Evolutionary conservation across 2,113 vertebrate genomes (phyloP).

Genomic region (Passer montanus): DNA sequence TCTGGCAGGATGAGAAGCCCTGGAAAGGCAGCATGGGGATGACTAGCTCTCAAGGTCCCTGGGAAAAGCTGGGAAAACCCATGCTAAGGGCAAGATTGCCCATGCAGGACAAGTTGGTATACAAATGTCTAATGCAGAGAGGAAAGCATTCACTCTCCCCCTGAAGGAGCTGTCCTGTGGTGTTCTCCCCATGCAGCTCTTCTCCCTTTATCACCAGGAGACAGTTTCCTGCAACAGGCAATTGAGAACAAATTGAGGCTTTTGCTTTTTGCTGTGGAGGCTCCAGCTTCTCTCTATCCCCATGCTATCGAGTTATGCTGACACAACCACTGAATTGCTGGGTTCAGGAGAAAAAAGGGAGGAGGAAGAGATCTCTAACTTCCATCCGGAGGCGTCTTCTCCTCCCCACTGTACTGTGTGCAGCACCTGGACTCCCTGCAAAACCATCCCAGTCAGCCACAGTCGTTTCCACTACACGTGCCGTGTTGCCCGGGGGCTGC

Average conservation of each 20-base stretch:
- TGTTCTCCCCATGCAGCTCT: background rate
- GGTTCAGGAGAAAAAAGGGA: background rate
- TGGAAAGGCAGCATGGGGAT: background rate
- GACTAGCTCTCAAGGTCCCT: background rate
- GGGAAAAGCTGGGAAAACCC: background rate
- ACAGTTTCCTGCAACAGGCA: background rate
- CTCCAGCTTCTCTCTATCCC: background rate
- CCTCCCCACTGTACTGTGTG: background rate
- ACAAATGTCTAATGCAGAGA: background rate
- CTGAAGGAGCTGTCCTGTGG: background rate
- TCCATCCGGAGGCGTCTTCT: background rate
- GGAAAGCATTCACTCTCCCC: background rate
- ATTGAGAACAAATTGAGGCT: background rate
- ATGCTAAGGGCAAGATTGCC: background rate
- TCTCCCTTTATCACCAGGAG: background rate
- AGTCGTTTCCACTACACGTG: background rate
- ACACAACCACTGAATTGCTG: background rate
- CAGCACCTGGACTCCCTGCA: conserved; percentile 4
- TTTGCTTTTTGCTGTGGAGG: background rate
- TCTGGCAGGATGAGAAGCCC: background rate
- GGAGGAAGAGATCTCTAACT: background rate
- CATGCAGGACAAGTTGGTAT: background rate
- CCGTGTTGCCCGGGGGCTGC: background rate
- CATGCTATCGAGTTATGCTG: background rate
- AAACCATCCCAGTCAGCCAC: background rate